Evolutionary conservation across 2,797 vertebrate genomes (phyloP), one percentile per base, ranked within the genome.

Genomic region (Scarus forsteni): DNA sequence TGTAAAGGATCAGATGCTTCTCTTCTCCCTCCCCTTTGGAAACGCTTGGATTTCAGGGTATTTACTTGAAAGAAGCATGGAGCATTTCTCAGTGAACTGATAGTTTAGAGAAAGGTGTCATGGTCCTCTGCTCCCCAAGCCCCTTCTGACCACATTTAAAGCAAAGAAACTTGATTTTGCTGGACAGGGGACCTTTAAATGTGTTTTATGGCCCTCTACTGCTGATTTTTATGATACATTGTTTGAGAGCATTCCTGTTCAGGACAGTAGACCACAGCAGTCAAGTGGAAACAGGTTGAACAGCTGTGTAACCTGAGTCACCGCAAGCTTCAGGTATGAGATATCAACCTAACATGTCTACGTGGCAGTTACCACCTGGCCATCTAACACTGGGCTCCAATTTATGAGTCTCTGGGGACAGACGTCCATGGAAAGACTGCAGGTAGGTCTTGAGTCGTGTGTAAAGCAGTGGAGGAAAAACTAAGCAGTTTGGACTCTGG

Each of bases 291-390:
- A 79, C 75, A 84, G 59, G 81, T 64, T 70, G 10, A 70, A 60
- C 81, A 74, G 75, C 70, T 75, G 72, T 75, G 79, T 77, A 84
- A 88, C 63, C 59, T 67, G 84, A 91, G 76, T 52, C 54, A 42
- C n/a, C 15, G 42, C 39, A 4, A 15, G 58, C 66, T 53, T 55
- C 56, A 85, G 83, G 74, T 80, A 46, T 44, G 43, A 34, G 53
- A 57, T 54, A 45, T 45, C 10, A 60, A 50, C 68, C 39, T 71
- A 69, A 80, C 18, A 5, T 8, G 46, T 51, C n/a, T 58, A 78
- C 6, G 67, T 83, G 79, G 75, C 69, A 69, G 50, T 75, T 49
- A 70, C 69, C 81, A 91, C 56, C 83, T 91, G 86, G 58, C 38
- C 64, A 34, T 63, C 61, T 61, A 27, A 60, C 68, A 27, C 53